Evolutionary conservation across 2,797 vertebrate species (phyloP).

Genomic region (Sitta carolinensis): DNA sequence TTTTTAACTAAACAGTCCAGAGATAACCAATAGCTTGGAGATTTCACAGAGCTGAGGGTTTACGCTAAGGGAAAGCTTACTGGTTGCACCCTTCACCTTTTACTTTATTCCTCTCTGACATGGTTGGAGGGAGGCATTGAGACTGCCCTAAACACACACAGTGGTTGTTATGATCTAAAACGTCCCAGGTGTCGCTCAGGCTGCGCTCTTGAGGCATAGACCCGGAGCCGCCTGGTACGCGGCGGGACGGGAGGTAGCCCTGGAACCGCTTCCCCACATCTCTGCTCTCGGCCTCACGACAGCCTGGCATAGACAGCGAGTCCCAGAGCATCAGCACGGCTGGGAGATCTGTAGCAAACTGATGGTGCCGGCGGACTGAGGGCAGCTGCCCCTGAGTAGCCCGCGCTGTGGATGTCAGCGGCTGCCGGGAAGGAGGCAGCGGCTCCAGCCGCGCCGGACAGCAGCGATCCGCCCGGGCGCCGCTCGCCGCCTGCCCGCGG

Average conservation of each 20-base stretch:
- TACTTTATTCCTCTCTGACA: background rate
- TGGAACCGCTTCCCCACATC: fast-evolving
- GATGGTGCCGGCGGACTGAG: background rate
- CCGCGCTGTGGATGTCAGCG: background rate
- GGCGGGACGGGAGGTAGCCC: fast-evolving
- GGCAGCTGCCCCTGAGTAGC: background rate
- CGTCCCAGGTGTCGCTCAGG: background rate
- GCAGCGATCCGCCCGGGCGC: fast-evolving
- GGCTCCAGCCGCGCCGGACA: background rate
- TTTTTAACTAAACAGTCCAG: background rate
- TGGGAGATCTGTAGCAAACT: background rate
- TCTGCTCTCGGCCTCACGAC: background rate
- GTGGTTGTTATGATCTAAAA: background rate
- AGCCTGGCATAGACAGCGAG: background rate
- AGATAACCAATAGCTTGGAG: background rate
- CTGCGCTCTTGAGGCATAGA: background rate
- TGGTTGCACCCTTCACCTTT: background rate
- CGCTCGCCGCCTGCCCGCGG: fast-evolving
- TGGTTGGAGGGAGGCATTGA: background rate
- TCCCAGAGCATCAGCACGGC: background rate
- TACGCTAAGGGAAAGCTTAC: background rate
- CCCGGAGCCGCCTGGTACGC: fast-evolving
- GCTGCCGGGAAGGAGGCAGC: background rate
- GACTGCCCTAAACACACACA: background rate
- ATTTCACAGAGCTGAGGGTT: background rate